Evolutionary conservation across 2,797 vertebrate species (phyloP).

Genomic region (Hemibagrus guttatus): DNA sequence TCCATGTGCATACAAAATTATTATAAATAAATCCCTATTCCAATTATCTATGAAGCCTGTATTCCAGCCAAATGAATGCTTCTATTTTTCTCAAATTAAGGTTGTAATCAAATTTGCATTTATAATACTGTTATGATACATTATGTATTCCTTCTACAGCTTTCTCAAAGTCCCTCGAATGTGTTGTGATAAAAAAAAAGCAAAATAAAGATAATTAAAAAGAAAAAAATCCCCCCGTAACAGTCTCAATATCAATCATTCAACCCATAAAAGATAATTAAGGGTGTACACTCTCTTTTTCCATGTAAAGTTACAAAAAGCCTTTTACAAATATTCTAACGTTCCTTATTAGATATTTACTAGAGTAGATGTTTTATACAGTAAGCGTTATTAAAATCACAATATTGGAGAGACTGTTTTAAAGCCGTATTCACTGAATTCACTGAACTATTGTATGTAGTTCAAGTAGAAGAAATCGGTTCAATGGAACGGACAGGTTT

Average conservation of each 20-base stretch:
- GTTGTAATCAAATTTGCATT: background rate
- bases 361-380: background rate
- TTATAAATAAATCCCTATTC: background rate
- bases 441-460: background rate
- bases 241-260: background rate
- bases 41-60: background rate
- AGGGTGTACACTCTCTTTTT: background rate
- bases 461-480: background rate
- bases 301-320: background rate
- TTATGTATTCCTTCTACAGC: background rate
- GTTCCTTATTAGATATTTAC: background rate
- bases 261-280: background rate
- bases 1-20: background rate
- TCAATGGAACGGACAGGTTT: background rate
- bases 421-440: background rate
- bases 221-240: background rate
- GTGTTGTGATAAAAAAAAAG: background rate
- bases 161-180: background rate
- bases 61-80: background rate
- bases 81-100: background rate
- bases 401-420: background rate
- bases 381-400: background rate
- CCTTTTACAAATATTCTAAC: background rate
- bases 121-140: background rate
- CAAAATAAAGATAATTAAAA: background rate